Conservation (phyloP, 2,797 vertebrate genomes). For the Hippoglossus hippoglossus region DNA sequence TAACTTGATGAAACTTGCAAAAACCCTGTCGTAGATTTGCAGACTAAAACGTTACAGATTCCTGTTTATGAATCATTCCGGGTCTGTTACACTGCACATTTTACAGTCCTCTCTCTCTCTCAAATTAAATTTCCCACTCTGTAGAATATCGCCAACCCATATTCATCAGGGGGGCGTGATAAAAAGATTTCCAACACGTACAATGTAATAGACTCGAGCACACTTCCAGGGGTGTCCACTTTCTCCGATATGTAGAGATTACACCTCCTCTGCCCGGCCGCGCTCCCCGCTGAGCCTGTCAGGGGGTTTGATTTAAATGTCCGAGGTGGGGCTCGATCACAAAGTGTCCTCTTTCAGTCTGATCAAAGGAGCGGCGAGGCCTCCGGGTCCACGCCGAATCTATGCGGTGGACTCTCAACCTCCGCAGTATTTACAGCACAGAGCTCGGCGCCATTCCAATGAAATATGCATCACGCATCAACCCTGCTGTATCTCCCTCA, state of each 20-base stretch:
- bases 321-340: conserved; percentile 60
- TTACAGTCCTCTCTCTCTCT: conserved; percentile 47
- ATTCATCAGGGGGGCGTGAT: conserved; percentile 40
- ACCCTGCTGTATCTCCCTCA: conserved; percentile 42
- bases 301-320: conserved; percentile 67
- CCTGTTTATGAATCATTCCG: conserved; percentile 13
- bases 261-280: conserved; percentile 21
- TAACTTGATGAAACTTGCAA: too few relatives aligned
- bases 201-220: conserved; percentile 39
- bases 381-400: conserved; percentile 52
- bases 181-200: conserved; percentile 40
- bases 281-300: conserved; percentile 34
- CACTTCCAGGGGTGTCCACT: conserved; percentile 44
- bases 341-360: conserved; percentile 60
- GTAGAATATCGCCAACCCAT: conserved; percentile 32
- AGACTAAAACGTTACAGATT: not conserved
- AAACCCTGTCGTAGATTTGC: not conserved
- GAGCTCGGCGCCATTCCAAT: conserved; percentile 43
- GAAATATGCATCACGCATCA: conserved; percentile 73
- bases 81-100: conserved; percentile 33
- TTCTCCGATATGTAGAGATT: conserved; percentile 49
- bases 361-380: conserved; percentile 66
- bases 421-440: conserved; percentile 63
- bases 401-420: conserved; percentile 44
- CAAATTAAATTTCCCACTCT: conserved; percentile 63